Evolutionary conservation across 2,888 invertebrate species (phyloP).

Genomic region (Drosophila paracracens): DNA sequence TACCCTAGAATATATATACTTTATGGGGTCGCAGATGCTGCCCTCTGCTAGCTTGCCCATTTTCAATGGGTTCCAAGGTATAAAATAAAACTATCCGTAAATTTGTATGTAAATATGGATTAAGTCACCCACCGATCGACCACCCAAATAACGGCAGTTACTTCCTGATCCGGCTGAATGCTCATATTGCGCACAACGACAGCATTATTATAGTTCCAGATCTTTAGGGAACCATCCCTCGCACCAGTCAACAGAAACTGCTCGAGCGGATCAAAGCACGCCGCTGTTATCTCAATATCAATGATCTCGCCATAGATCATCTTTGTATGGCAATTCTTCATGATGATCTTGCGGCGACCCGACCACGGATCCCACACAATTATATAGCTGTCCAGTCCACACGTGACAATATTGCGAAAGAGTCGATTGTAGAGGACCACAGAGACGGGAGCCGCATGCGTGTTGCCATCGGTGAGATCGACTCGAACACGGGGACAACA

Average conservation of each 20-base stretch:
- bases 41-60: not conserved
- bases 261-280: slow-evolving; percentile 88
- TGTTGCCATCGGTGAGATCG: slow-evolving; percentile 90
- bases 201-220: slow-evolving; percentile 95
- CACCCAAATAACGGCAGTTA: slow-evolving; percentile 87
- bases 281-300: slow-evolving; percentile 83
- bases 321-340: slow-evolving; percentile 90
- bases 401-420: slow-evolving; percentile 91
- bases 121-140: slow-evolving; percentile 85
- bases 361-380: slow-evolving; percentile 92
- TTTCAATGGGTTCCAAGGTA: not conserved
- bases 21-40: no score
- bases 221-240: slow-evolving; percentile 90
- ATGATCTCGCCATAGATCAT: slow-evolving; percentile 88
- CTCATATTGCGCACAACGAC: slow-evolving; percentile 89
- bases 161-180: slow-evolving; percentile 87
- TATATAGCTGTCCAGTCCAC: slow-evolving; percentile 92
- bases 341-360: slow-evolving; percentile 89
- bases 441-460: slow-evolving; percentile 90
- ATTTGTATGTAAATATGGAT: not conserved
- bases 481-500: slow-evolving; percentile 89
- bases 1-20: not conserved
- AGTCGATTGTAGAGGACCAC: slow-evolving; percentile 91
- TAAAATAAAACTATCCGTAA: not conserved
- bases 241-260: slow-evolving; percentile 92